Conservation (phyloP, 2,888 invertebrate genomes). For the Leptura quadrifasciata region DNA sequence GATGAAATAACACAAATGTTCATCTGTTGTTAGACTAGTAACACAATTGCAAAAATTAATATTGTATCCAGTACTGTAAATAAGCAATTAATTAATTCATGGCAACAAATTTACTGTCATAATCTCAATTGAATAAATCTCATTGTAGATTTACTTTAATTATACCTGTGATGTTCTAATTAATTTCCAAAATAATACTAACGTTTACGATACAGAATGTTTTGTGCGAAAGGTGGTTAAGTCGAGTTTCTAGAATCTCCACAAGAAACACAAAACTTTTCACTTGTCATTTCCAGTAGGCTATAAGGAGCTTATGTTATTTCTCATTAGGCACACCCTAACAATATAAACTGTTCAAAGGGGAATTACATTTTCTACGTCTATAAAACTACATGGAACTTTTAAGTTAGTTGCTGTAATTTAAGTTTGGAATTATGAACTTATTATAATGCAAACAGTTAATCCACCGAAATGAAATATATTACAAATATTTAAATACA, state of each 20-base stretch:
- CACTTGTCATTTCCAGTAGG: slow-evolving; percentile 52
- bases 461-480: slow-evolving; percentile 33
- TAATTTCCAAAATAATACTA: not conserved
- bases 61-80: no score
- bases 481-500: slow-evolving; percentile 35
- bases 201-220: not conserved
- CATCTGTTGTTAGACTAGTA: no score
- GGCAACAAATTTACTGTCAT: not conserved
- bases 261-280: slow-evolving; percentile 50
- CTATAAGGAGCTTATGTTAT: slow-evolving; percentile 47
- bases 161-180: not conserved
- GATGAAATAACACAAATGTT: no score
- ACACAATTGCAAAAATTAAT: no score
- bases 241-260: slow-evolving; percentile 43
- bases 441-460: slow-evolving; percentile 28
- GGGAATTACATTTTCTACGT: slow-evolving; percentile 27
- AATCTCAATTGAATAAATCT: slow-evolving; percentile 2
- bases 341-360: slow-evolving; percentile 15
- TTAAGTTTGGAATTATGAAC: slow-evolving; percentile 29
- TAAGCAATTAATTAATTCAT: no score
- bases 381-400: slow-evolving; percentile 21
- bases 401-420: slow-evolving; percentile 14
- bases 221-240: slow-evolving; percentile 29
- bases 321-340: slow-evolving; percentile 32
- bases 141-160: not conserved